Percentiles rank a stretch among this genome's conserved stretches.
phyloP scores from a whole-genome alignment of 2,113 vertebrate species.

The Tympanuchus pallidicinctus region DNA sequence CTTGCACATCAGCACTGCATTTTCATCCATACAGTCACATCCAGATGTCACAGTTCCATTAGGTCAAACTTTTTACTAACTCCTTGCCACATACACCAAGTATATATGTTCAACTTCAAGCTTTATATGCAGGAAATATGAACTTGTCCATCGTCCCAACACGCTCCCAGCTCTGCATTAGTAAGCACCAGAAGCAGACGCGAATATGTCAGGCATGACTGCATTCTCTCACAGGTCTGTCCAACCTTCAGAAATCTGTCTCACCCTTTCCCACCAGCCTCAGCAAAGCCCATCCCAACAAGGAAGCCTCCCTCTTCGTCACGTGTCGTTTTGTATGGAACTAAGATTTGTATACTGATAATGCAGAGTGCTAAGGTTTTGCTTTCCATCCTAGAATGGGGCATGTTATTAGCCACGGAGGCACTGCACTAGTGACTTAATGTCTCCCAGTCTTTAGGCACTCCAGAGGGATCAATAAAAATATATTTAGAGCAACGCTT shows the following conservation, averaged over 20 bases:
- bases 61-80: slow-evolving; percentile 9
- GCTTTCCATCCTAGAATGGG: not conserved
- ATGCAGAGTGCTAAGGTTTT: not conserved
- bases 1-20: not conserved
- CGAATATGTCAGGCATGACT: not conserved
- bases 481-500: not conserved
- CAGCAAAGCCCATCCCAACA: not conserved
- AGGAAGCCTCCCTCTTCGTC: not conserved
- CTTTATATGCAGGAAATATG: not conserved
- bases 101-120: not conserved
- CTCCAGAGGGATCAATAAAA: not conserved
- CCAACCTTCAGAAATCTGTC: too few species aligned
- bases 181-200: not conserved
- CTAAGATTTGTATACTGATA: not conserved
- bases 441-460: not conserved
- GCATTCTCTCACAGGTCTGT: not conserved
- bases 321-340: not conserved
- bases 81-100: not conserved
- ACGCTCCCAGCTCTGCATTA: not conserved
- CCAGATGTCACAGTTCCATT: slow-evolving; percentile 20
- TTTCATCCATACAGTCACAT: slow-evolving; percentile 20
- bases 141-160: not conserved
- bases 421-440: not conserved
- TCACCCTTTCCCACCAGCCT: not conserved
- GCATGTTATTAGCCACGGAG: not conserved